Conservation (phyloP, 2,113 vertebrate species). For the Carassius carassius region DNA sequence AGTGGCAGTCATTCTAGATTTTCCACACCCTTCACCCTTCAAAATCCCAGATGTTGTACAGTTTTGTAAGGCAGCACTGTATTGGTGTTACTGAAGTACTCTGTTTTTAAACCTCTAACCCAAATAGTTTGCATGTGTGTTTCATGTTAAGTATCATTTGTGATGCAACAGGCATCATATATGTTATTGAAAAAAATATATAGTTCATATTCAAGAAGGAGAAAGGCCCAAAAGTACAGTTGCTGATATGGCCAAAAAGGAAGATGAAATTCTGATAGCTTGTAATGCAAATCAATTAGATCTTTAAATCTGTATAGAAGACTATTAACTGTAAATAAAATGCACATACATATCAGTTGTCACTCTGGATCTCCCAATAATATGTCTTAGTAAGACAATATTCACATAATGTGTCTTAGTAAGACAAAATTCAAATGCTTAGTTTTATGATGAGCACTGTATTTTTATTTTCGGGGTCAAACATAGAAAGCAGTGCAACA, state of each 20-base stretch:
- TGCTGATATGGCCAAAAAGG: background rate
- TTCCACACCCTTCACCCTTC: background rate
- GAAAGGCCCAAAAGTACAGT: background rate
- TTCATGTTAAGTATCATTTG: background rate
- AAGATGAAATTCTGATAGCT: background rate
- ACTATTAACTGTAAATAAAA: background rate
- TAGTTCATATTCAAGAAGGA: background rate
- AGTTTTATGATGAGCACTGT: background rate
- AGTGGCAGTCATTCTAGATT: conserved; percentile 15
- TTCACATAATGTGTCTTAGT: background rate
- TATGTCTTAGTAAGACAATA: background rate
- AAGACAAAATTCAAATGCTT: background rate
- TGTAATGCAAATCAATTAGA: background rate
- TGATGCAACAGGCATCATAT: background rate
- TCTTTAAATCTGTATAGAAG: background rate
- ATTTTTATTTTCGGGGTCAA: no score
- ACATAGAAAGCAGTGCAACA: background rate
- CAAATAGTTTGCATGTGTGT: background rate
- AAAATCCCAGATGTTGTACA: background rate
- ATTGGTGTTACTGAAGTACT: background rate
- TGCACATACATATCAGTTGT: background rate
- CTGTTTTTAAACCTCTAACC: background rate
- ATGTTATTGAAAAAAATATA: background rate
- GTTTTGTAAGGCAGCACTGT: background rate
- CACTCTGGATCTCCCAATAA: background rate